phyloP scores from a whole-genome alignment of 2,113 vertebrate species.

The Labeo rohita region DNA sequence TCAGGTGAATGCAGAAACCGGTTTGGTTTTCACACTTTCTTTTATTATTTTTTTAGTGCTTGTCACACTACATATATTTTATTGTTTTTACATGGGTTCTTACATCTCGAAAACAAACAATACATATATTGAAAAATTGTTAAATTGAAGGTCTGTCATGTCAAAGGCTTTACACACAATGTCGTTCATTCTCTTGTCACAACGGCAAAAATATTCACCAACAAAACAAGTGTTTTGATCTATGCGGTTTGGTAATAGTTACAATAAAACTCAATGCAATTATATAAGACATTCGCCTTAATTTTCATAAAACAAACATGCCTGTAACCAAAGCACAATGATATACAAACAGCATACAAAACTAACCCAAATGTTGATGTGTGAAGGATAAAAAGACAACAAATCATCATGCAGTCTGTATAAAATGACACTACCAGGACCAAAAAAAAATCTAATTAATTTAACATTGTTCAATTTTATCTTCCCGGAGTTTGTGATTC shows the following conservation, averaged over 20 bases:
- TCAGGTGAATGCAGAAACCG: neutral
- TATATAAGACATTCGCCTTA: neutral
- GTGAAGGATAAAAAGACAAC: neutral
- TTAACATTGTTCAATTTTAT: neutral
- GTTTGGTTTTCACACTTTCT: neutral
- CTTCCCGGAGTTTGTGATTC: neutral
- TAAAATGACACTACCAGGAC: neutral
- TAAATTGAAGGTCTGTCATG: neutral
- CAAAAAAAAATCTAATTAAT: neutral
- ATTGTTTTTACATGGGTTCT: neutral
- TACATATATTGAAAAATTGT: neutral
- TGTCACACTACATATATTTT: conserved; percentile 15
- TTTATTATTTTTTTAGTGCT: conserved; percentile 18
- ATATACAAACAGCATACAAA: conserved; percentile 14
- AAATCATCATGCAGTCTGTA: conserved; percentile 4
- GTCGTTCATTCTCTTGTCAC: neutral
- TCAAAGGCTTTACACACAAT: neutral
- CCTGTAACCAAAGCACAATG: conserved; percentile 9
- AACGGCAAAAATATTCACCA: neutral
- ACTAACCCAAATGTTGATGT: neutral
- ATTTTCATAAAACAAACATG: conserved; percentile 9
- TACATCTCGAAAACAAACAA: neutral
- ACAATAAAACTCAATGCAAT: neutral
- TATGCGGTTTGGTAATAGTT: neutral
- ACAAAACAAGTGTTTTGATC: neutral